Base-by-base conservation (phyloP, 1,140 invertebrate genomes). In the Batillaria attramentaria region DNA sequence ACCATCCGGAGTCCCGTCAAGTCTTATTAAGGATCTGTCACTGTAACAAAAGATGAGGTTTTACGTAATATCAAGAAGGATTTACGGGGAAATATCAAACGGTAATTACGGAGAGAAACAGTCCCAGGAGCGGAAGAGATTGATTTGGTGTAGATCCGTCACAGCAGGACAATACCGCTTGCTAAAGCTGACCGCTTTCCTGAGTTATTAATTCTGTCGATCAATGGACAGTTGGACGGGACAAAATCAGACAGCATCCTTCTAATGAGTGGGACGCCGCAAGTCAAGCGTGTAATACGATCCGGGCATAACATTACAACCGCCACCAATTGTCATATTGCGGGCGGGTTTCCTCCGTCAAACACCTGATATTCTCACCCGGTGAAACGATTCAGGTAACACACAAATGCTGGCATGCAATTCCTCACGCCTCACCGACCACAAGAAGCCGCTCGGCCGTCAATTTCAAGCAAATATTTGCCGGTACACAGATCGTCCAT, bases 391-490 rank as follows among this genome's bases (percentile, higher is more conserved):
- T n/a, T n/a, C n/a, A n/a, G 57, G 57, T 60, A n/a, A 6, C 57
- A 24, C 20, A n/a, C 57, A 28, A 60, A 28, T 28, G 57, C 20
- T 28, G 57, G 20, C 6, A 60, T n/a, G 57, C 57, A 50, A 24
- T n/a, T 13, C 24, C 4, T 28, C 57, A 60, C 31, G 57, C 57
- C 31, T 60, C 57, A 24, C 8, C 24, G 24, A n/a, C 24, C 24
- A 6, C 57, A 20, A 24, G 20, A n/a, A n/a, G 57, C 6, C 6
- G 31, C 8, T 60, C 24, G 20, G 31, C 46, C 46, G 24, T 60
- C 57, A 60, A 60, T 60, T 20, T n/a, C 57, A n/a, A 5, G 57
- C 57, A 60, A 60, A 60, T 60, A 60, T 60, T 60, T 60, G 57
- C 57, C 6, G 24, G 20, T 60, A 60, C 57, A 60, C 20, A 20